phyloP scores from a whole-genome alignment of 1,140 invertebrate species.

The Megathymus violae region DNA sequence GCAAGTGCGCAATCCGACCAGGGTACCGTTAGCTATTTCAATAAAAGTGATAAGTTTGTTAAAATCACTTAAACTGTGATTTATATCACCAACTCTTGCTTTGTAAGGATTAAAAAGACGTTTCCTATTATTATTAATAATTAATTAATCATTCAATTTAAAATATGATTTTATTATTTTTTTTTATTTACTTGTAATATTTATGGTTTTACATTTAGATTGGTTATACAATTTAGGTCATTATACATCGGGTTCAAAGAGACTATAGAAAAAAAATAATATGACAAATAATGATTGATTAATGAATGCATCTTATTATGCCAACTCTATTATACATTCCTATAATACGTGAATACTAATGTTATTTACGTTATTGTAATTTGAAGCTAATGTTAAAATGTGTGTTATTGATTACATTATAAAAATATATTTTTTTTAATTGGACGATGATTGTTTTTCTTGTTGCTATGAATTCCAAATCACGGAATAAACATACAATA shows the following conservation, averaged over 20 bases:
- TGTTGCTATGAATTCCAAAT: too few species aligned
- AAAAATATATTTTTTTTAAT: background rate
- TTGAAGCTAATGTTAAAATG: conserved; percentile 4
- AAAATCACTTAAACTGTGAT: conserved; percentile 55
- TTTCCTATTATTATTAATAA: too few species aligned
- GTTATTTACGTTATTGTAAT: background rate
- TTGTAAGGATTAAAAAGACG: too few species aligned
- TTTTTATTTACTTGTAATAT: too few species aligned
- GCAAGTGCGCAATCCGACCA: conserved; percentile 55
- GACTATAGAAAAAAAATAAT: background rate
- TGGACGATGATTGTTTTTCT: conserved; percentile 4
- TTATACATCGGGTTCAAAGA: too few species aligned
- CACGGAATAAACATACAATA: too few species aligned
- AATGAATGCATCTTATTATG: background rate
- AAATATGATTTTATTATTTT: too few species aligned
- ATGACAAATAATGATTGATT: too few species aligned
- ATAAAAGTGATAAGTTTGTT: conserved; percentile 69
- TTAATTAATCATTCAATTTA: too few species aligned
- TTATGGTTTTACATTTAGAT: background rate
- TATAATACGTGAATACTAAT: background rate
- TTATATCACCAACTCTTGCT: background rate
- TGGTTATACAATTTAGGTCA: too few species aligned
- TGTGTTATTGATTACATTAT: background rate
- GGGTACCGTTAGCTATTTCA: conserved; percentile 71
- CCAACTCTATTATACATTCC: background rate